Conservation (phyloP, 2,888 invertebrate genomes). For the Hyppa rectilinea region DNA sequence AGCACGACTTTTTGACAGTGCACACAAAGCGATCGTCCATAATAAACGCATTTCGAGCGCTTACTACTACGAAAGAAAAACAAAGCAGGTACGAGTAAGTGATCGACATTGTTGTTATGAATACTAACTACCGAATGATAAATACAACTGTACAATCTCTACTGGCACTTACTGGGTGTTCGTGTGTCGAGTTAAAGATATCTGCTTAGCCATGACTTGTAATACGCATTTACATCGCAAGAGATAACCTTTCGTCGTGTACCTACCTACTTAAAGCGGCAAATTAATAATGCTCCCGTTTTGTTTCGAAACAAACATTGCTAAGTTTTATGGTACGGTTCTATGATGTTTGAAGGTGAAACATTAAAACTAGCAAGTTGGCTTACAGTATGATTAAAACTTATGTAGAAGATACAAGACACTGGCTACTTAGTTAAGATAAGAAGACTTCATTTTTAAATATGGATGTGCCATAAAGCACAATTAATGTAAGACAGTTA, state of each 20-base stretch:
- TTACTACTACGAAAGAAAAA: constrained; percentile 60
- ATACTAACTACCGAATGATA: constrained; percentile 7
- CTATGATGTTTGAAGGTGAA: constrained; percentile 28
- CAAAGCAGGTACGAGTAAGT: constrained; percentile 58
- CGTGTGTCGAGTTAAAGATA: constrained; percentile 63
- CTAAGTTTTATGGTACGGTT: constrained; percentile 10
- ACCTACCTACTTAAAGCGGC: constrained; percentile 51
- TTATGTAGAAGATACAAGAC: not conserved
- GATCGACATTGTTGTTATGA: constrained; percentile 61
- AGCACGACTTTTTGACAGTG: constrained; percentile 80
- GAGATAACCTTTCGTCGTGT: constrained; percentile 83
- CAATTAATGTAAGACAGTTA: too few species aligned
- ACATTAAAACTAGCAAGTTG: not conserved
- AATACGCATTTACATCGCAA: constrained; percentile 73
- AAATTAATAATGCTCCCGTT: constrained; percentile 69
- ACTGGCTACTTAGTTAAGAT: not conserved
- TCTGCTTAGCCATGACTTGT: constrained; percentile 80
- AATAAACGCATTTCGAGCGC: constrained; percentile 65
- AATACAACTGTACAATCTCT: constrained; percentile 23
- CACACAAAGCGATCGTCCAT: constrained; percentile 83
- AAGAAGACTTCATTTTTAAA: too few species aligned
- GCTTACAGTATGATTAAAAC: not conserved
- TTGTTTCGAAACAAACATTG: constrained; percentile 43
- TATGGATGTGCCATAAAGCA: too few species aligned
- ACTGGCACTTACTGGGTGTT: constrained; percentile 16